Evolutionary conservation across 1,140 invertebrate species (phyloP).

Genomic region (Archegozetes longisetosus): DNA sequence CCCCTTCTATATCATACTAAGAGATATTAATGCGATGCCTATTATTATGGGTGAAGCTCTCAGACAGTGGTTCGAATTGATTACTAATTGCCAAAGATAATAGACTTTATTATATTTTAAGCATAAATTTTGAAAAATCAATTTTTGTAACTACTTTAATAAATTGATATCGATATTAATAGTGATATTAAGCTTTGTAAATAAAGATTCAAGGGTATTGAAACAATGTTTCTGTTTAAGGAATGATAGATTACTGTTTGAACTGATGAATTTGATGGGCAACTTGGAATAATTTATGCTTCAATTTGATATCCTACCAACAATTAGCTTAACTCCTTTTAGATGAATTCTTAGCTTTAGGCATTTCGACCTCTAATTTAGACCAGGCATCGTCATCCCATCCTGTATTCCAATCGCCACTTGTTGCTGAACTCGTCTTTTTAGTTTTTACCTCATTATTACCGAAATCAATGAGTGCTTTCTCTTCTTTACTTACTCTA

Average conservation of each 20-base stretch:
- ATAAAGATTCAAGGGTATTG: too few relatives aligned
- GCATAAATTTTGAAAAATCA: neutral
- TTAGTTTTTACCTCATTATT: neutral
- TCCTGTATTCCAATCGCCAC: neutral
- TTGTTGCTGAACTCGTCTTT: neutral
- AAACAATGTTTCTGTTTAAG: too few relatives aligned
- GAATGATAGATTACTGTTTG: neutral
- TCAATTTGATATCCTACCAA: too few relatives aligned
- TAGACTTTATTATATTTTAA: neutral
- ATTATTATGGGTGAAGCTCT: slow-evolving; percentile 82
- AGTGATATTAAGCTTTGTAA: too few relatives aligned
- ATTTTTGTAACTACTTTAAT: too few relatives aligned
- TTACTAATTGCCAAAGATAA: slow-evolving; percentile 26
- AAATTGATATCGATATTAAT: too few relatives aligned
- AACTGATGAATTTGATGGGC: neutral
- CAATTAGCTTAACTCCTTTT: neutral
- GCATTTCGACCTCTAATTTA: neutral
- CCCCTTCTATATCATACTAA: slow-evolving; percentile 89
- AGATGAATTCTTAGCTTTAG: neutral
- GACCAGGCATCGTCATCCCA: neutral
- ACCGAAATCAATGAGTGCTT: neutral
- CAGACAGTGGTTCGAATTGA: slow-evolving; percentile 95
- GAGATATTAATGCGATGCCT: slow-evolving; percentile 72
- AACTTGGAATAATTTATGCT: too few relatives aligned
- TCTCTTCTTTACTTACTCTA: slow-evolving; percentile 9